Evolutionary conservation across 92 coral and sea anemone genomes (phyloP).

Genomic region (Heliopora coerulea): DNA sequence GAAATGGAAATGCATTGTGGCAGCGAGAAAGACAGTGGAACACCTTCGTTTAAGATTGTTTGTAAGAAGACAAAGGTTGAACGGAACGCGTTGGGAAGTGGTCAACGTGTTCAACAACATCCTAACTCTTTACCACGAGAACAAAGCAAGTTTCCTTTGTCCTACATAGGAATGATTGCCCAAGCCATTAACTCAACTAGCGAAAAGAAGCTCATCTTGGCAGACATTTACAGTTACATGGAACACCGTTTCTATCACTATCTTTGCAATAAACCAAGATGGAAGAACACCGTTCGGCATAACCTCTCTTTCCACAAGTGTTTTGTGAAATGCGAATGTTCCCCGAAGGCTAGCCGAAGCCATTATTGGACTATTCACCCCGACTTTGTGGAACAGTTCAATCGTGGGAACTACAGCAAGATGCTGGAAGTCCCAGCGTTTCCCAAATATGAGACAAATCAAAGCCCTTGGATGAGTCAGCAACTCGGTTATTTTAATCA

Average conservation of each 20-base stretch:
- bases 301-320: slow-evolving; percentile 84
- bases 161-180: slow-evolving; percentile 74
- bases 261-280: slow-evolving; percentile 68
- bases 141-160: slow-evolving; percentile 57
- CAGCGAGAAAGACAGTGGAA: no score
- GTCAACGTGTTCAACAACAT: no score
- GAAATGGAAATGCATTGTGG: no score
- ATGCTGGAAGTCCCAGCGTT: neutral
- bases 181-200: slow-evolving; percentile 68
- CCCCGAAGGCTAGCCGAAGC: slow-evolving; percentile 60
- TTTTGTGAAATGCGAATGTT: slow-evolving; percentile 71
- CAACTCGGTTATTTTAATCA: neutral
- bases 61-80: no score
- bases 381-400: slow-evolving; percentile 60
- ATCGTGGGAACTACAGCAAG: slow-evolving; percentile 65
- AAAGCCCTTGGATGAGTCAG: neutral
- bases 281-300: slow-evolving; percentile 97
- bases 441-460: neutral
- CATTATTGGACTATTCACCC: slow-evolving; percentile 82
- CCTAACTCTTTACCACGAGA: no score
- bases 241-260: slow-evolving; percentile 62
- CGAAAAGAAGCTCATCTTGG: slow-evolving; percentile 57
- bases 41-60: no score
- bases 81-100: no score
- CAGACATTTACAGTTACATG: slow-evolving; percentile 71